Evolutionary conservation across 2,113 vertebrate genomes (phyloP).

Genomic region (Hippopotamus amphibius): DNA sequence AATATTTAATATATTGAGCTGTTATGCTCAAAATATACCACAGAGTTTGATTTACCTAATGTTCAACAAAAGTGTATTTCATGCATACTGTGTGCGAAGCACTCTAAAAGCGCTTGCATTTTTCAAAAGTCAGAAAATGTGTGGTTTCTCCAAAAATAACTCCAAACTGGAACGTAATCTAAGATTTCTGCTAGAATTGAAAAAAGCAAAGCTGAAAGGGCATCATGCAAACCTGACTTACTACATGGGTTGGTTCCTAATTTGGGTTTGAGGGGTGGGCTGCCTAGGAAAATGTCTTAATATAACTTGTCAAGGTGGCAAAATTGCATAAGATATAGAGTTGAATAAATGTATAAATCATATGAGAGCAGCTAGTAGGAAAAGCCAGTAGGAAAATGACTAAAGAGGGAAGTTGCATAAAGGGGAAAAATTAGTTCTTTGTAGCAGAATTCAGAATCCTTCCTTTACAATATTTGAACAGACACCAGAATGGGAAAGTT

Average conservation of each 20-base stretch:
- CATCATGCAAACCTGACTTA: background rate
- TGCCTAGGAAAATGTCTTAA: background rate
- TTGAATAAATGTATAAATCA: background rate
- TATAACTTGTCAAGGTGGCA: constrained; percentile 3
- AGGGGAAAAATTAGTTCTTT: background rate
- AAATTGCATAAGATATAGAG: background rate
- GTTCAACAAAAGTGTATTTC: constrained; percentile 21
- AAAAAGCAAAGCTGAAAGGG: background rate
- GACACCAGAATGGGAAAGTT: background rate
- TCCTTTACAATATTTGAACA: background rate
- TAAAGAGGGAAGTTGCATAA: background rate
- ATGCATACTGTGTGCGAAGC: background rate
- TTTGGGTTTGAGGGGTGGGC: background rate
- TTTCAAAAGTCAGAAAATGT: constrained; percentile 47
- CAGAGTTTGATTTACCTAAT: background rate
- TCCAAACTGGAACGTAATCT: background rate
- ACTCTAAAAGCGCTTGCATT: constrained; percentile 12
- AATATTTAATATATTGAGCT: constrained; percentile 5
- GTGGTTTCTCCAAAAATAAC: constrained; percentile 38
- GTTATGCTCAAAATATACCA: background rate
- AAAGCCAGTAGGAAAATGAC: background rate
- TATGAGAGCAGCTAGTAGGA: background rate
- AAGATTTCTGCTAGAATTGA: constrained; percentile 32
- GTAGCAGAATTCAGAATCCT: background rate
- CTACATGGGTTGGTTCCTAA: background rate